These are phyloP conservation scores for Blastomussa wellsi DNA, from an alignment of 92 coral and sea anemone species.

Conservation along the genomic window DNA sequence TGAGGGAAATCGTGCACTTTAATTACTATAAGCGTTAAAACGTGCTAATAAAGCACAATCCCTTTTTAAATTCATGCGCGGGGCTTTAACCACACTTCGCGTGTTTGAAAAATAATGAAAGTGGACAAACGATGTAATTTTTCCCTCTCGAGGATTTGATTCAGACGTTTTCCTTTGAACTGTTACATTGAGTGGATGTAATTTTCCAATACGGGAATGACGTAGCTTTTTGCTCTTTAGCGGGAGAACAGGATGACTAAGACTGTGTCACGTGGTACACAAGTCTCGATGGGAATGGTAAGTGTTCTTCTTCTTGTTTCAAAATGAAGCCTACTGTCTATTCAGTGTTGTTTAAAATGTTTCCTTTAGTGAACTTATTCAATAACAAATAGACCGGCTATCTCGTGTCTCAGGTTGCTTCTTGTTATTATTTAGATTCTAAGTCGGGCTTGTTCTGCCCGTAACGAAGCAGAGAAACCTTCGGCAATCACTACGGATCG, in stretches of 20 bases:
- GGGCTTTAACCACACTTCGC: neutral
- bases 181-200: neutral
- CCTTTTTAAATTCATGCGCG: neutral
- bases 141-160: no score
- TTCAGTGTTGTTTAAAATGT: neutral
- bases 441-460: slow-evolving; percentile 22
- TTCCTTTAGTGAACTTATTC: neutral
- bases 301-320: neutral
- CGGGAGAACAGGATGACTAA: neutral
- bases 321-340: neutral
- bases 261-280: slow-evolving; percentile 42
- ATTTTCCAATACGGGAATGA: no score
- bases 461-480: slow-evolving; percentile 7
- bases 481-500: neutral
- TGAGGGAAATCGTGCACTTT: neutral
- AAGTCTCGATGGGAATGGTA: slow-evolving; percentile 58
- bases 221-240: neutral
- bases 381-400: neutral
- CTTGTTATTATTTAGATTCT: slow-evolving; percentile 19
- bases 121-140: no score
- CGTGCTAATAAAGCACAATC: neutral
- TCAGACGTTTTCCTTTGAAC: neutral
- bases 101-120: no score
- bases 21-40: neutral
- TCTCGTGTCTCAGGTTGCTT: neutral